Evolutionary conservation across 2,113 vertebrate genomes (phyloP), one percentile per base, ranked within the genome.

Genomic region (Ivindomyrus marchei): DNA sequence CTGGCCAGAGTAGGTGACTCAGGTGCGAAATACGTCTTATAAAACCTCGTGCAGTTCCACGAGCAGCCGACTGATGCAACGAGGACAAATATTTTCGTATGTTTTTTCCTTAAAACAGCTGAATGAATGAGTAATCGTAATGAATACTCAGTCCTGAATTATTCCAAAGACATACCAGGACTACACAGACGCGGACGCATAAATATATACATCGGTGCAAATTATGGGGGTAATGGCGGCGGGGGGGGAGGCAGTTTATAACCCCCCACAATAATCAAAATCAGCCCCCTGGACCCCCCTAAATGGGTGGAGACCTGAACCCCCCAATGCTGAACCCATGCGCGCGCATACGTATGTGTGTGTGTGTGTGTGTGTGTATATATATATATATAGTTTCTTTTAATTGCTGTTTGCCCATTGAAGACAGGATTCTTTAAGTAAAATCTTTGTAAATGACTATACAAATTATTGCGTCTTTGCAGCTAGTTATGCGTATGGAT

Each of bases 1-100:
- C 86, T 77, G 90, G 46, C 46, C 90, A 84, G 88, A 13, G 27
- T 88, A 88, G 70, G 88, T 94, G 92, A 94, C 90, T 93, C 91
- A 93, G 92, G 90, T 89, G 88, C 86, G 90, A 94, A 86, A 92
- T 90, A 92, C 83, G 85, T 86, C 53, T 53, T 47, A 50, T n/a
- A 36, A 56, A 53, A 39, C 36, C 74, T 80, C 74, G 39, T 66
- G 46, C 89, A 83, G 47, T 31, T 50, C 87, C 52, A 45, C 36
- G 50, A 74, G 45, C 66, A 84, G 21, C 46, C 74, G 56, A 66
- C 36, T 88, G 62, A 88, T 88, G 88, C 62, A 88, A 88, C 66
- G 4, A 88, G 58, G 42, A 19, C 62, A 74, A 36, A 47, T 42
- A 74, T n/a, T 88, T 74, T 88, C 45, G 83, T 47, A n/a, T 85